These are phyloP conservation scores for Cercopithecus neglectus DNA, from an alignment of 2,797 vertebrate genomes.

Conservation along the genomic window DNA sequence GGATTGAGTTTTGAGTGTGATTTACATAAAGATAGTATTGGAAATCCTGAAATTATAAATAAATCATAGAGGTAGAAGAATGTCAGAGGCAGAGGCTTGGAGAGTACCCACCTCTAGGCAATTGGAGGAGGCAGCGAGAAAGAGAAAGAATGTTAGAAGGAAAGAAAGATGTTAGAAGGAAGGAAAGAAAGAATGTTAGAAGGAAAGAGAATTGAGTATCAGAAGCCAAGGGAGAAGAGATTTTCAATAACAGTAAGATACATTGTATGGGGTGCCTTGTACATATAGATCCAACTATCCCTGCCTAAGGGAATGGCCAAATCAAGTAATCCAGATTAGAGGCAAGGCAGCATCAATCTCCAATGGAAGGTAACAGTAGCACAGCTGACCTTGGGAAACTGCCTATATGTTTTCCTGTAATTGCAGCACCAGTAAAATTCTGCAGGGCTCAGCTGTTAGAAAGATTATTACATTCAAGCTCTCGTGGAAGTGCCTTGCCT, in stretches of 20 bases:
- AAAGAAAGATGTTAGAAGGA: background rate
- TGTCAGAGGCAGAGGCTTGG: background rate
- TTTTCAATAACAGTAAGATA: background rate
- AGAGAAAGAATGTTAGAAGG: background rate
- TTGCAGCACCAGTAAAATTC: background rate
- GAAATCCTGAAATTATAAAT: background rate
- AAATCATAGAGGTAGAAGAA: background rate
- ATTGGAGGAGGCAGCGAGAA: background rate
- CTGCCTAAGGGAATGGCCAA: background rate
- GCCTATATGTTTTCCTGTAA: background rate
- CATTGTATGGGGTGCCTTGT: background rate
- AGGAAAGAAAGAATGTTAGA: background rate
- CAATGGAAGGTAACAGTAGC: background rate
- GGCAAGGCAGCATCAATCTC: background rate
- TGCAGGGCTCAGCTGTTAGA: background rate
- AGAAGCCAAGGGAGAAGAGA: background rate
- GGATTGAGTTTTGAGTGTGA: background rate
- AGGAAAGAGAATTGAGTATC: background rate
- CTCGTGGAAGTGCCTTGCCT: background rate
- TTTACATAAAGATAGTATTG: background rate
- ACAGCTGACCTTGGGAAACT: background rate
- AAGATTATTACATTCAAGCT: background rate
- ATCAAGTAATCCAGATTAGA: background rate
- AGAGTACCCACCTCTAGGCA: background rate
- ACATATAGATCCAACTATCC: rapidly evolving